Conservation (phyloP, 2,888 invertebrate species). For the Hypercompe scribonia region DNA sequence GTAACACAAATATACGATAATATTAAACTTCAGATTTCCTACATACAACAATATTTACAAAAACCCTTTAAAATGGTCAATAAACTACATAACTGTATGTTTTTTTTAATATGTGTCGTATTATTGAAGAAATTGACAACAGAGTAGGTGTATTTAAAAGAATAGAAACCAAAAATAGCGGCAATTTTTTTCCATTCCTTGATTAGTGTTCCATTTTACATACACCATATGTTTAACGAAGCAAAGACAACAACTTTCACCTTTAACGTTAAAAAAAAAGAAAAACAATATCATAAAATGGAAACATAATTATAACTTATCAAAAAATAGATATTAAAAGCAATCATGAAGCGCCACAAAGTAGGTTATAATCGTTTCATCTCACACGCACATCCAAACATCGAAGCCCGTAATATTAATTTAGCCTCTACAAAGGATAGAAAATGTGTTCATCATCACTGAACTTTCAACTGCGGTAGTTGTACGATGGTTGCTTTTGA, state of each 20-base stretch:
- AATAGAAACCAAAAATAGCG: neutral
- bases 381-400: neutral
- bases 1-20: neutral
- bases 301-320: neutral
- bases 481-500: neutral
- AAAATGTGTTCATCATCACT: neutral
- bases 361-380: neutral
- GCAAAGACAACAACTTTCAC: neutral
- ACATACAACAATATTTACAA: neutral
- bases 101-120: too few relatives aligned
- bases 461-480: neutral
- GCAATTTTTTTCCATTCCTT: neutral
- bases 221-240: neutral
- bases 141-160: neutral
- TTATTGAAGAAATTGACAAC: too few relatives aligned
- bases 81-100: too few relatives aligned
- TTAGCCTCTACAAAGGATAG: neutral
- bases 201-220: neutral
- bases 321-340: neutral
- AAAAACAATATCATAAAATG: neutral
- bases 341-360: neutral
- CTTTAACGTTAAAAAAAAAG: neutral
- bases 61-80: neutral
- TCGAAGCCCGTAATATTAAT: neutral
- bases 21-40: neutral